These are phyloP conservation scores for Aphaenogaster floridana DNA, from an alignment of 1,140 invertebrate genomes.

Conservation along the genomic window DNA sequence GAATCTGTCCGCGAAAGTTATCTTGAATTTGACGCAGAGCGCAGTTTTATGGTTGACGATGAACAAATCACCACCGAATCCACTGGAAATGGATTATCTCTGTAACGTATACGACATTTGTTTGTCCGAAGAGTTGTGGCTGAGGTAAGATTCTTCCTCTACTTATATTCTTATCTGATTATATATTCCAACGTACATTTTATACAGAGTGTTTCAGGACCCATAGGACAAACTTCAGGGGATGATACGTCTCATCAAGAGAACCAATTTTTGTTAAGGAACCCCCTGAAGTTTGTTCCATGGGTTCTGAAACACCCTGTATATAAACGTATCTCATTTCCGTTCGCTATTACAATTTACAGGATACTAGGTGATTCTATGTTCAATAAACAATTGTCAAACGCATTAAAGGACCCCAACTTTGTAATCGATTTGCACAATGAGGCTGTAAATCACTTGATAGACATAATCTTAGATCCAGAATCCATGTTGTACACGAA, in stretches of 20 bases:
- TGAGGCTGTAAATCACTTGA: constrained; percentile 88
- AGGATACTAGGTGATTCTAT: constrained; percentile 86
- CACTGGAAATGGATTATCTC: constrained; percentile 88
- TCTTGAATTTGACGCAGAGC: constrained; percentile 86
- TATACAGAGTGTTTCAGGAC: no score
- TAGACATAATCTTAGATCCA: constrained; percentile 88
- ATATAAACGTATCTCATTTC: neutral
- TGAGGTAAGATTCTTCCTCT: constrained; percentile 81
- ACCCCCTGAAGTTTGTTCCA: no score
- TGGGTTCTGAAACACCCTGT: no score
- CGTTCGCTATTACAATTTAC: constrained; percentile 62
- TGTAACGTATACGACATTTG: constrained; percentile 87
- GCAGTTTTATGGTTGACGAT: constrained; percentile 88
- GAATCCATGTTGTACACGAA: constrained; percentile 83
- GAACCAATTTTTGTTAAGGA: no score
- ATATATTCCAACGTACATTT: neutral
- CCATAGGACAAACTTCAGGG: no score
- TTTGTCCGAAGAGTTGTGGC: constrained; percentile 90
- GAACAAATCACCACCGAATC: constrained; percentile 86
- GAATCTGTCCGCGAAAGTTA: constrained; percentile 84
- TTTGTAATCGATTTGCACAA: constrained; percentile 90
- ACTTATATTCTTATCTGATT: constrained; percentile 18
- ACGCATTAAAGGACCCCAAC: constrained; percentile 87
- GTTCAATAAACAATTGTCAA: constrained; percentile 85
- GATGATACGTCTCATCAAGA: no score